Conservation (phyloP, 2,888 invertebrate species). For the Aleiodes testaceus region DNA sequence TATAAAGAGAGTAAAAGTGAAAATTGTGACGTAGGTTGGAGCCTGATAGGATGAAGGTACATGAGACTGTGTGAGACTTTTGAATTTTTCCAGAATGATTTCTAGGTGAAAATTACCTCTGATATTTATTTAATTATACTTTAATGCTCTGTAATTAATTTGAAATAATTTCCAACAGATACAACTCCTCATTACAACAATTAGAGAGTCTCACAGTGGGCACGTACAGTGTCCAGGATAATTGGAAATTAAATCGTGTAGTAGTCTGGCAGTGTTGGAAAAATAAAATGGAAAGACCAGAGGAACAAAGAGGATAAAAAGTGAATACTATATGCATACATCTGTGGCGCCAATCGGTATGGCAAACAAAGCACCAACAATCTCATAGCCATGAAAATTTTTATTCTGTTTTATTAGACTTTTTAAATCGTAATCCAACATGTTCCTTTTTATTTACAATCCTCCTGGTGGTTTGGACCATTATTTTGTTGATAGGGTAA, state of each 20-base stretch:
- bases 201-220: slow-evolving; percentile 28
- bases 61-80: neutral
- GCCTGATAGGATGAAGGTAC: slow-evolving; percentile 50
- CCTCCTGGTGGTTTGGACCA: neutral
- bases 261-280: slow-evolving; percentile 34
- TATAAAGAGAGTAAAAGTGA: slow-evolving; percentile 47
- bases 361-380: slow-evolving; percentile 33
- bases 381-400: slow-evolving; percentile 31
- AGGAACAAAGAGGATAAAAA: slow-evolving; percentile 30
- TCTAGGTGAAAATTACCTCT: too few relatives aligned
- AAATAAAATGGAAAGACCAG: neutral
- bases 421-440: slow-evolving; percentile 15
- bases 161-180: neutral
- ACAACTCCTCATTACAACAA: slow-evolving; percentile 30
- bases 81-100: too few relatives aligned
- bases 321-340: slow-evolving; percentile 26
- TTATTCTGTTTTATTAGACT: slow-evolving; percentile 11
- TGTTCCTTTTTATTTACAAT: neutral
- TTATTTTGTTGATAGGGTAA: slow-evolving; percentile 16
- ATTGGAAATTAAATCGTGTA: slow-evolving; percentile 53
- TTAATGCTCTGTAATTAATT: neutral
- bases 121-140: too few relatives aligned
- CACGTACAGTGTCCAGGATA: slow-evolving; percentile 37
- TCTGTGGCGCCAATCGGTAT: slow-evolving; percentile 33
- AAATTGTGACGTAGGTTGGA: slow-evolving; percentile 61